A percentile compares a stretch with the other conserved stretches of the same genome.
phyloP scores from a whole-genome alignment of 1,140 invertebrate genomes.

The Subanguina moxae region DNA sequence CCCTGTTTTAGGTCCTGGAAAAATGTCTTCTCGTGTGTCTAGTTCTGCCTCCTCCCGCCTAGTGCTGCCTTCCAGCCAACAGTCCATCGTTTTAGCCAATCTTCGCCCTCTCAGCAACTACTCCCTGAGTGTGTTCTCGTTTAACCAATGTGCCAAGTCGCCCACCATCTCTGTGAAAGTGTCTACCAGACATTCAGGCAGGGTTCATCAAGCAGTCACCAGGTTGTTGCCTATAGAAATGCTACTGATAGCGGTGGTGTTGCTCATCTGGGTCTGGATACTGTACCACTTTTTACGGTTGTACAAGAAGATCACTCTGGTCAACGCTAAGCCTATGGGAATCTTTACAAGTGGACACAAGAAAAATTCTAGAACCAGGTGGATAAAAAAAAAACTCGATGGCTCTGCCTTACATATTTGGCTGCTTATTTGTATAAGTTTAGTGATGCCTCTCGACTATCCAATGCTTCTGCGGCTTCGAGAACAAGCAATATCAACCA shows the following conservation, averaged over 20 bases:
- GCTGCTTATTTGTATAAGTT: too few relatives aligned
- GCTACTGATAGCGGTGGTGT: neutral
- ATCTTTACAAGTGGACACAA: neutral
- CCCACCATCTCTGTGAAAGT: neutral
- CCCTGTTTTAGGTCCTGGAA: neutral
- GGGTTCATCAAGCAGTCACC: neutral
- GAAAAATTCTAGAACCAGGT: neutral
- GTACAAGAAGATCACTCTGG: slow-evolving; percentile 12
- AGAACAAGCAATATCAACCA: slow-evolving; percentile 4
- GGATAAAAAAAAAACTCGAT: neutral
- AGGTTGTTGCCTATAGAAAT: slow-evolving; percentile 2
- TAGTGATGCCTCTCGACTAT: neutral
- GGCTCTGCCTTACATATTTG: too few relatives aligned
- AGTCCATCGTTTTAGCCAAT: neutral
- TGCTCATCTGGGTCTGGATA: neutral
- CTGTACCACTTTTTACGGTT: slow-evolving; percentile 1
- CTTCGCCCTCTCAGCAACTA: neutral
- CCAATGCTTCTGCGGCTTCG: neutral
- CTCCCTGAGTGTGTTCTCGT: slow-evolving; percentile 1
- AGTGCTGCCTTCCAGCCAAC: slow-evolving; percentile 1
- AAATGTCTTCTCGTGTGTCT: neutral
- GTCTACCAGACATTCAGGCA: neutral
- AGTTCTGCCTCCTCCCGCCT: neutral
- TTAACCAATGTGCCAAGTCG: slow-evolving; percentile 7
- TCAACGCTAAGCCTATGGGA: neutral